These are phyloP conservation scores for Propithecus deckenii DNA, from an alignment of 2,797 vertebrate species.

Conservation along the genomic window DNA sequence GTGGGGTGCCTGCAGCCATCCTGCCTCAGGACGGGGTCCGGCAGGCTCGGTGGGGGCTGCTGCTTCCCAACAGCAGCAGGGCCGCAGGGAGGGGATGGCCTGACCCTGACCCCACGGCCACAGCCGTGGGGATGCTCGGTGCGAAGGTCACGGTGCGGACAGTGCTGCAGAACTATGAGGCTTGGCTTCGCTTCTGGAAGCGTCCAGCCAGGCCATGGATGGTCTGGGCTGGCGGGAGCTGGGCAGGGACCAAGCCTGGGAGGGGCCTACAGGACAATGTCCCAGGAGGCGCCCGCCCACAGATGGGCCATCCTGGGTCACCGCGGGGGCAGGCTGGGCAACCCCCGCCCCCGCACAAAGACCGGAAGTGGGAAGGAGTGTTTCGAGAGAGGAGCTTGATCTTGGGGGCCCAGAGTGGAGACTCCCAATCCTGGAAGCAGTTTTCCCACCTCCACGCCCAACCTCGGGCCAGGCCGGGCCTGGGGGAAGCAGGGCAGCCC, in stretches of 20 bases:
- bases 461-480: background rate
- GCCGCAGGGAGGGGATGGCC: background rate
- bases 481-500: background rate
- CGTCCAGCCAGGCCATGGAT: accelerated
- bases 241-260: background rate
- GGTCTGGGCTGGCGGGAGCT: background rate
- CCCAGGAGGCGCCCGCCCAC: too few relatives aligned
- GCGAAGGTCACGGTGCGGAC: accelerated
- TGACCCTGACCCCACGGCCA: background rate
- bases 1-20: background rate
- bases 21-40: background rate
- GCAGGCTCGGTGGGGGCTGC: background rate
- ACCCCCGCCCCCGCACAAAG: too few relatives aligned
- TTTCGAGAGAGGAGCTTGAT: background rate
- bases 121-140: accelerated
- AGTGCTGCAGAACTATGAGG: background rate
- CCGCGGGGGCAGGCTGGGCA: accelerated
- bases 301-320: too few relatives aligned
- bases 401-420: background rate
- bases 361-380: accelerated
- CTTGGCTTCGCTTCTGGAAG: background rate
- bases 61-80: background rate
- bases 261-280: background rate
- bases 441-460: background rate
- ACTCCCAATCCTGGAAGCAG: background rate